A percentile compares a stretch with the other conserved stretches of the same genome.
Evolutionary conservation across 2,113 vertebrate species (phyloP).

Genomic region (Antennarius striatus): DNA sequence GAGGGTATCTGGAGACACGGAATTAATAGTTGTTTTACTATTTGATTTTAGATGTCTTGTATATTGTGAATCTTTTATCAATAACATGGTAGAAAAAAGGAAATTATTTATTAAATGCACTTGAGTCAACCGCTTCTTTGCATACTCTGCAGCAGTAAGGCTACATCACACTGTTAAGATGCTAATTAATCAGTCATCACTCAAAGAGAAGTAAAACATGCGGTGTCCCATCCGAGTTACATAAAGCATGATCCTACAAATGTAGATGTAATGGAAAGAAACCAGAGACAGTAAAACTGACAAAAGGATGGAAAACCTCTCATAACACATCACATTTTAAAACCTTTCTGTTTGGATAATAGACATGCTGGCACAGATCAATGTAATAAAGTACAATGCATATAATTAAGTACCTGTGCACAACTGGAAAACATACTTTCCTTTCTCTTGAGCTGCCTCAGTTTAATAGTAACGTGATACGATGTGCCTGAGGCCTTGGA

Average conservation of each 20-base stretch:
- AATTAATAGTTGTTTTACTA: too few species aligned
- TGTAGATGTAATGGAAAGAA: background rate
- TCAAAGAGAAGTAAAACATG: too few species aligned
- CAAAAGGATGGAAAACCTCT: background rate
- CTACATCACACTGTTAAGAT: too few species aligned
- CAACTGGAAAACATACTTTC: background rate
- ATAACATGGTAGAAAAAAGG: too few species aligned
- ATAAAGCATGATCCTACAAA: background rate
- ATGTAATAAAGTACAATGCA: conserved; percentile 5
- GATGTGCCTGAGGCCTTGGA: conserved; percentile 36
- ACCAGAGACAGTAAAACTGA: background rate
- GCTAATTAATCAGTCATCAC: too few species aligned
- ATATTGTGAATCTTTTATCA: too few species aligned
- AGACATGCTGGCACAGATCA: conserved; percentile 8
- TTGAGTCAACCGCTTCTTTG: too few species aligned
- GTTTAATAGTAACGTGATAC: conserved; percentile 18
- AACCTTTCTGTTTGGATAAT: background rate
- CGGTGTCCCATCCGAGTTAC: too few species aligned
- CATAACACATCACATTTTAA: background rate
- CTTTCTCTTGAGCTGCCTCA: conserved; percentile 8
- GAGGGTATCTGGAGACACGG: too few species aligned
- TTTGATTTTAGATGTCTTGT: too few species aligned
- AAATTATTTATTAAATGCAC: too few species aligned
- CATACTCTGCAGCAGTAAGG: too few species aligned
- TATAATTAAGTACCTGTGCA: background rate